Evolutionary conservation across 2,113 vertebrate species (phyloP).

Genomic region (Eulemur rufifrons): DNA sequence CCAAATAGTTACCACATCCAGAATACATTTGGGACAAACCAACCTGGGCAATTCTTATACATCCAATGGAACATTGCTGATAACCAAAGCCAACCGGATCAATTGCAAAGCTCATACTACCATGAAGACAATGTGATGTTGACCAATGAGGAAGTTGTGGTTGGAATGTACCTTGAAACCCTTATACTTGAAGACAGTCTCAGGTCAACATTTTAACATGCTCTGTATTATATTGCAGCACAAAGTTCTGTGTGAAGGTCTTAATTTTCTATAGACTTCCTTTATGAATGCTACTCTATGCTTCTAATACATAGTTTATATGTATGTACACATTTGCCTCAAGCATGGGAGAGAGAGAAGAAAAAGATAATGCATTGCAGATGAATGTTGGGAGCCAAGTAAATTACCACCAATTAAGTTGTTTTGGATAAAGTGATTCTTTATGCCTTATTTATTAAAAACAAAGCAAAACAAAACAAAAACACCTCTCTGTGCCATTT

Average conservation of each 20-base stretch:
- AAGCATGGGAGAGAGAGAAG: not conserved
- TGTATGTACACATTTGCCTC: not conserved
- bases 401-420: not conserved
- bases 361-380: not conserved
- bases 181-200: not conserved
- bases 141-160: not conserved
- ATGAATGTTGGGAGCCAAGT: not conserved
- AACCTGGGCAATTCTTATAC: not conserved
- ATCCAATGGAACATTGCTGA: not conserved
- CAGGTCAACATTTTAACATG: not conserved
- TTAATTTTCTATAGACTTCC: constrained; percentile 19
- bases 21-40: not conserved
- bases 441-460: not conserved
- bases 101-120: not conserved
- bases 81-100: not conserved
- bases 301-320: not conserved
- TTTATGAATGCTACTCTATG: not conserved
- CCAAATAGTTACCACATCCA: not conserved
- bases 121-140: not conserved
- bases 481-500: not conserved
- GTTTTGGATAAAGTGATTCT: constrained; percentile 39
- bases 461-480: not conserved
- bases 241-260: not conserved
- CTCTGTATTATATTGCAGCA: not conserved
- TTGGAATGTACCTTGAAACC: not conserved